A percentile compares a stretch with the other conserved stretches of the same genome.
These are phyloP conservation scores for Novumbra hubbsi DNA, from an alignment of 2,797 vertebrate species.

Conservation along the genomic window DNA sequence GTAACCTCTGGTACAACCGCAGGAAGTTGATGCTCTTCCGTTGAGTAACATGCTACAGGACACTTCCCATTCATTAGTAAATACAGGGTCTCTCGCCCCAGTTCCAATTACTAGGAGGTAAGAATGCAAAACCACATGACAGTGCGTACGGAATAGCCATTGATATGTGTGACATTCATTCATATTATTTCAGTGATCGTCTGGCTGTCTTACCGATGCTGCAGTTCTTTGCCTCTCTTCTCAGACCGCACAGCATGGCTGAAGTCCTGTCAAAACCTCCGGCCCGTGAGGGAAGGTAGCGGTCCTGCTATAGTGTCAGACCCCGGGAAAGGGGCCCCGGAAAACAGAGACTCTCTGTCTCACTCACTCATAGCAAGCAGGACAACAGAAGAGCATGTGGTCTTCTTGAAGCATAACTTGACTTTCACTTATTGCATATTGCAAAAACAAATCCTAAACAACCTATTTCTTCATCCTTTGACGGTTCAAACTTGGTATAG, in stretches of 20 bases:
- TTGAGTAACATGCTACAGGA: not conserved
- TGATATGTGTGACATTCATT: not conserved
- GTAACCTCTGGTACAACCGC: not conserved
- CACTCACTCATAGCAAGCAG: conserved; percentile 36
- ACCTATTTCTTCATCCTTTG: not conserved
- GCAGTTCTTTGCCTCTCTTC: conserved; percentile 73
- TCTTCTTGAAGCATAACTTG: conserved; percentile 34
- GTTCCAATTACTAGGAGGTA: conserved; percentile 4
- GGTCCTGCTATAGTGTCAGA: conserved; percentile 26
- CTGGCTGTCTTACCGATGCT: conserved; percentile 67
- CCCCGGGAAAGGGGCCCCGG: conserved; percentile 43
- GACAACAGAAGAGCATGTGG: not conserved
- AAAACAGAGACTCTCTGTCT: conserved; percentile 44
- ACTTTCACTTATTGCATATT: conserved; percentile 19
- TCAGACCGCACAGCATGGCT: conserved; percentile 80
- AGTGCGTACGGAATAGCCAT: not conserved
- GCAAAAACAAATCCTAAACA: not conserved
- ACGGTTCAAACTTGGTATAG: conserved; percentile 16
- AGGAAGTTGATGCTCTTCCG: conserved; percentile 6
- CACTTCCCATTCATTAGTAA: not conserved
- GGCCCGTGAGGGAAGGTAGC: conserved; percentile 26
- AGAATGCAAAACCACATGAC: not conserved
- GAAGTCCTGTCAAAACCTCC: conserved; percentile 52
- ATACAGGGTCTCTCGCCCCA: conserved; percentile 13
- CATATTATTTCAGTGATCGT: not conserved